Base-by-base conservation (phyloP, 2,797 vertebrate species). In the Pteronotus mesoamericanus region DNA sequence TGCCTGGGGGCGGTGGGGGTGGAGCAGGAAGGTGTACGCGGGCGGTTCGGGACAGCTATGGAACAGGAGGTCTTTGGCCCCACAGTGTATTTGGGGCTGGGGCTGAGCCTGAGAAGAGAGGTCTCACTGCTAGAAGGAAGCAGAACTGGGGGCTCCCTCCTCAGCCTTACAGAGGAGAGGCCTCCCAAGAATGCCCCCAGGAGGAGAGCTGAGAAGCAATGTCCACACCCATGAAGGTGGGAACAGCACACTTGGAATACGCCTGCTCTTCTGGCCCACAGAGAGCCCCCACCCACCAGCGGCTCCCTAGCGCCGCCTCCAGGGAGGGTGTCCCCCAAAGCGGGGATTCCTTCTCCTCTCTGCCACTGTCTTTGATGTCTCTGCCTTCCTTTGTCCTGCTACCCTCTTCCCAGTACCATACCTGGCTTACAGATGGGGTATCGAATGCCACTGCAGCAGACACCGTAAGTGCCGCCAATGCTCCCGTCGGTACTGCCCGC, bases 391-490 rank as follows among this genome's bases (percentile, higher is more conserved):
- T 75, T 57, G 24, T 37, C 57, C 94, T 61, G n/a, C 19, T 91
- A 48, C 68, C 21, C 68, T 39, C 21, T 5, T 15, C 68, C 24
- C 12, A 34, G 5, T 9, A 24, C 89, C 9, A 53, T 6, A 4
- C 0, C 0, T 26, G 24, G 16, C 22, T 74, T 69, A 44, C 1
- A 94, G 24, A 82, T 68, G 44, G 48, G 7, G 44, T 19, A 32
- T 2, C 1, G 5, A 32, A n/a, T 66, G 46, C 59, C 42, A 46
- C 71, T 29, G 37, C 9, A 37, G 59, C 10, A 37, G 19, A 82
- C 2, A 32, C 1, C 2, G 0, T 39, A 64, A 77, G 1, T 34
- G 10, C 8, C 12, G 71, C 22, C 18, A 6, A 10, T 0, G 34
- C 2, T 57, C 7, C n/a, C 42, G n/a, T 71, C 4, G 12, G 26